Evolutionary conservation across 2,113 vertebrate genomes (phyloP), one percentile per base, ranked within the genome.

Genomic region (Neogobius melanostomus): DNA sequence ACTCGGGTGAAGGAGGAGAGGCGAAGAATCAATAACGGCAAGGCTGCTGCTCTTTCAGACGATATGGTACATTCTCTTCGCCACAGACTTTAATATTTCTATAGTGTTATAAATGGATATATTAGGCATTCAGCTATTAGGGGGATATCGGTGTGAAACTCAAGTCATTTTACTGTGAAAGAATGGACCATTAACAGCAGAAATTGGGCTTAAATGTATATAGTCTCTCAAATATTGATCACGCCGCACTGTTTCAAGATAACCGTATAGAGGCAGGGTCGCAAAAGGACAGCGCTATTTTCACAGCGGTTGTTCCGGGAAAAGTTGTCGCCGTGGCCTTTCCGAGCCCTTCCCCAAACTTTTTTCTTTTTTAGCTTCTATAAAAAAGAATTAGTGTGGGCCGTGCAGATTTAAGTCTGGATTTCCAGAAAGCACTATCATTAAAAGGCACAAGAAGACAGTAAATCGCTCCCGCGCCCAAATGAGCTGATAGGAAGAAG

Each of bases 1-100:
- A 73, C 71, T 68, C 28, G 14, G 61, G 77, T 71, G 16, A 63
- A 71, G 79, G 54, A 75, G 63, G 67, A 71, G 67, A 44, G 8
- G 64, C 43, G 12, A 68, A 0, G 66, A 68, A 83, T 82, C 80
- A 66, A 85, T 82, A 76, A 5, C 15, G 42, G 65, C 43, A 36
- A 6, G 66, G 44, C 63, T 77, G 53, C 77, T 81, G 65, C 75
- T 75, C 80, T 67, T 68, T 80, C 16, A 68, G 45, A 77, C 52
- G 65, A 68, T 36, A 5, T 69, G 72, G 68, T 47, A 60, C 43
- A 48, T 61, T 77, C 60, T 75, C 48, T 54, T 75, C 48, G n/a
- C 14, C 12, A 14, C 36, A 60, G 11, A 6, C 36, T n/a, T 36
- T 44, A 43, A 12, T 44, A 44, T 15, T 5, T 15, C 59, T 61